Base-by-base conservation (phyloP, 1,140 invertebrate genomes). In the Manduca sexta region DNA sequence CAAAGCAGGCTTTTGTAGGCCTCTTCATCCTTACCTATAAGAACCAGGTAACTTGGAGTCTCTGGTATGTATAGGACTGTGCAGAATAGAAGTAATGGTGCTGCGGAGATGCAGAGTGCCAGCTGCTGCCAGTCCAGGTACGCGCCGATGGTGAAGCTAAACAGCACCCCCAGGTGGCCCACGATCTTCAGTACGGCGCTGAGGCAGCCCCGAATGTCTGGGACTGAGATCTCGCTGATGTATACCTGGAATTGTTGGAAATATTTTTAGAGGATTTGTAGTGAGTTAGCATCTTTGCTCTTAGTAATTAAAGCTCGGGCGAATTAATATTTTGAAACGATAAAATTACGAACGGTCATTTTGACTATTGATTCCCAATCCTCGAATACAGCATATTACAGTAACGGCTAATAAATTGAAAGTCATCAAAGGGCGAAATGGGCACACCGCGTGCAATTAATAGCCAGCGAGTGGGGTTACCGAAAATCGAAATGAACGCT, bases 181-280 rank as follows among this genome's bases (percentile, higher is more conserved):
- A 92, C 91, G 40, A 97, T 90, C 82, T 97, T 97, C 41, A 95
- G 88, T 49, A 95, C 91, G 1, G 95, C 93, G 64, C 94, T 95
- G 39, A 97, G 87, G 58, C 94, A 93, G 11, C 96, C 96, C 38
- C 96, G 87, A 37, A 96, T 93, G 42, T 93, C 91, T 14, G 95
- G 93, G 17, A 94, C 92, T 13, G 95, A 93, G 65, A 97, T 96
- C 88, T 98, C 96, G 60, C 94, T 95, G 56, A 97, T 92, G 86
- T 97, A 98, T n/a, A 97, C 92, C 91, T 93, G 85, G 14, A 87
- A 82, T n/a, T 37, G 5, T 40, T 30, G 35, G 31, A 12, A 35
- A 12, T 35, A 1, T n/a, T 1, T n/a, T 35, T 14, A 35, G 5
- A 35, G 7, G n/a, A n/a, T n/a, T n/a, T n/a, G n/a, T n/a, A n/a